Evolutionary conservation across 2,888 invertebrate species (phyloP), one percentile per base, ranked within the genome.

Genomic region (Muschampia plurimacula): DNA sequence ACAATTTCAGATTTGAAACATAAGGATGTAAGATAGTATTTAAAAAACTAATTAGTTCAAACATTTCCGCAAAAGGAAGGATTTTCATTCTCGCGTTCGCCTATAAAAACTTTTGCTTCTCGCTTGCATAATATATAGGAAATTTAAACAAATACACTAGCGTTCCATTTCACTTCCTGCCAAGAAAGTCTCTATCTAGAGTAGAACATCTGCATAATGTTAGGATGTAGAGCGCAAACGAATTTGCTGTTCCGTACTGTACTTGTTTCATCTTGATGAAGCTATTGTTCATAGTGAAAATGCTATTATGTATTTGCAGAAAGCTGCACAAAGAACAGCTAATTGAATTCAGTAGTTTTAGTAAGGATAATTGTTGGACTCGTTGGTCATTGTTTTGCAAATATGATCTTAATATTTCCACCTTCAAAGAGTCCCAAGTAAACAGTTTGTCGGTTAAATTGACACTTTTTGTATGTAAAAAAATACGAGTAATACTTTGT

Each of bases 151-250:
- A 72, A 72, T 72, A 67, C 60, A 52, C 65, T 66, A 72, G 66
- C 39, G 71, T 72, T 67, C 71, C 71, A 67, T 72, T 72, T 72
- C 71, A 72, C 71, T 66, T 72, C 71, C 71, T 72, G 71, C 71
- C 71, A 72, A 72, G 71, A 72, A 72, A 72, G 60, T 65, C 65
- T 70, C 65, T 60, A 62, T 67, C 71, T 67, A 62, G 66, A 72
- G 71, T 66, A 28, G 28, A 66, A 71, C 66, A 72, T 72, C 66
- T 67, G 71, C 66, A 72, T 67, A 72, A 67, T 71, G 71, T 66
- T 64, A 66, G 49, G 59, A 71, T 66, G 46, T 66, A 49, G 66
- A 71, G 71, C 64, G 71, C 46, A 71, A 71, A 66, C 59, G 66
- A 71, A 71, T 71, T 65, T 66, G 60, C 46, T 65, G 28, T 46